Evolutionary conservation across 2,797 vertebrate genomes (phyloP).

Genomic region (Schizothorax lantsangensis): DNA sequence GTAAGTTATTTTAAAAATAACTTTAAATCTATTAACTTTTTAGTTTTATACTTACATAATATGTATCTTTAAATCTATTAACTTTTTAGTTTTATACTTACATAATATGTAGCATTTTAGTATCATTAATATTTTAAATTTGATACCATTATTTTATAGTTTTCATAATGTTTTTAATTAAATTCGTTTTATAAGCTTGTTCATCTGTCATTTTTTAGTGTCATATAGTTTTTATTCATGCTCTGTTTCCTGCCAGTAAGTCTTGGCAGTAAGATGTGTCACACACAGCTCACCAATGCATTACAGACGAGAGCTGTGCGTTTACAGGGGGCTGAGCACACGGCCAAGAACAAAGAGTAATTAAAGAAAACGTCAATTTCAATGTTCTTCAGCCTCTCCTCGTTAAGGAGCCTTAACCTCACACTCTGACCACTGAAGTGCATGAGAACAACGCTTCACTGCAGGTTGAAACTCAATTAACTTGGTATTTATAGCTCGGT

Average conservation of each 20-base stretch:
- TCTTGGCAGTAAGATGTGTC: conserved; percentile 60
- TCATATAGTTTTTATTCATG: too few species aligned
- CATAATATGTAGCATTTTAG: too few species aligned
- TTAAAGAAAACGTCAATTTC: conserved; percentile 55
- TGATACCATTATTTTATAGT: too few species aligned
- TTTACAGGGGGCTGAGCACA: conserved; percentile 39
- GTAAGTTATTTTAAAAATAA: too few species aligned
- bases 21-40: too few species aligned
- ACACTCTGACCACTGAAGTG: not conserved
- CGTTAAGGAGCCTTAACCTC: not conserved
- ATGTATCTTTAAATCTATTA: too few species aligned
- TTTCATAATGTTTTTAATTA: conserved; percentile 60
- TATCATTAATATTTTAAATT: too few species aligned
- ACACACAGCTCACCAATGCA: conserved; percentile 54
- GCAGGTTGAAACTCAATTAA: not conserved
- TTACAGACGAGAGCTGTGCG: conserved; percentile 49
- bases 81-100: too few species aligned
- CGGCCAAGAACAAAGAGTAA: conserved; percentile 57
- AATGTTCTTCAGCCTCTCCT: conserved; percentile 34
- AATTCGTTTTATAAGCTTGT: conserved; percentile 60
- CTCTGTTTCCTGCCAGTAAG: conserved; percentile 60
- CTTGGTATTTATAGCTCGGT: not conserved
- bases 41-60: not conserved
- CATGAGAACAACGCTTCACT: not conserved
- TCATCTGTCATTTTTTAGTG: conserved; percentile 54